phyloP scores from a whole-genome alignment of 2,113 vertebrate species.

The Leucosticte australis region DNA sequence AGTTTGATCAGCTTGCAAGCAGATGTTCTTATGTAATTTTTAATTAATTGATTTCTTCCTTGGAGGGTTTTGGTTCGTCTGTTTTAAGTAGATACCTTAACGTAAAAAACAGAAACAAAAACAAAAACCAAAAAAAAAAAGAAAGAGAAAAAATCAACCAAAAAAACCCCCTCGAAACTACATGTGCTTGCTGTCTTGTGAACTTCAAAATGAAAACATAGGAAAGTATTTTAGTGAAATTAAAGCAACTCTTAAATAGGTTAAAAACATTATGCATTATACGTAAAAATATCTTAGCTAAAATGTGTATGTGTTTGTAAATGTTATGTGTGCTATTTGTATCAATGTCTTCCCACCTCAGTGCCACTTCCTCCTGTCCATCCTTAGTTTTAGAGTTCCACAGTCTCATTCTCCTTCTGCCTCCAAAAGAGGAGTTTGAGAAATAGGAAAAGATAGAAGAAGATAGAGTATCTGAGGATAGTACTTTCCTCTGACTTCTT shows the following conservation, averaged over 20 bases:
- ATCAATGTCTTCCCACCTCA: background rate
- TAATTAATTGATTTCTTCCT: slow-evolving; percentile 70
- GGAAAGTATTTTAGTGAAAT: background rate
- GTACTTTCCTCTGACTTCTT: background rate
- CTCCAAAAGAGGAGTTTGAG: background rate
- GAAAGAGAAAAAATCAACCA: background rate
- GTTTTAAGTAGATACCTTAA: slow-evolving; percentile 62
- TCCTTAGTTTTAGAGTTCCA: background rate
- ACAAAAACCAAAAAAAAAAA: background rate
- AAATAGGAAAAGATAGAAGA: background rate
- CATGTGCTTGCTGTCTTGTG: background rate
- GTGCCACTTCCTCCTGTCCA: background rate
- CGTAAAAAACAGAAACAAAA: background rate
- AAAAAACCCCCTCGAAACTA: background rate
- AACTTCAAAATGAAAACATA: background rate
- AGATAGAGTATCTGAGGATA: background rate
- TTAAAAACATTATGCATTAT: background rate
- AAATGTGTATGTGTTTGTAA: background rate
- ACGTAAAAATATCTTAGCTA: background rate
- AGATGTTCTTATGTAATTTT: slow-evolving; percentile 65
- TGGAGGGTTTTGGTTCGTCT: slow-evolving; percentile 53
- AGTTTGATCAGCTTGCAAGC: slow-evolving; percentile 56
- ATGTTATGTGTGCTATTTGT: background rate
- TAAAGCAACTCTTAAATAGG: background rate
- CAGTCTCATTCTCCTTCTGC: background rate